Conservation (phyloP, 2,797 vertebrate species). For the Dendrocincla tyrannina region DNA sequence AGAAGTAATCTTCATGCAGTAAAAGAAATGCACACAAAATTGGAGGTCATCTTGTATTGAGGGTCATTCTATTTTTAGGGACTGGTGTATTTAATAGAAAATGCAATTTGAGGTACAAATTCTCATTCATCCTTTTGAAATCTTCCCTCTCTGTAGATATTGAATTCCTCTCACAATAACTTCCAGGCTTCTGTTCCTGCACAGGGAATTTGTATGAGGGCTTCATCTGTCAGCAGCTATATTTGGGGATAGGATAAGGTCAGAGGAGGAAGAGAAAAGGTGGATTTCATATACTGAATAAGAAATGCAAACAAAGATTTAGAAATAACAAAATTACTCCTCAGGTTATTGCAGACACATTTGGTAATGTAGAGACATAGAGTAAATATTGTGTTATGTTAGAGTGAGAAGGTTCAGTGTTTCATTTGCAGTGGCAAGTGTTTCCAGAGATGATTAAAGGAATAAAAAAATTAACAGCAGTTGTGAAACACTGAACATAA, state of each 20-base stretch:
- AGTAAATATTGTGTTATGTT: not conserved
- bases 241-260: not conserved
- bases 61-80: conserved; percentile 4
- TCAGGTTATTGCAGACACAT: not conserved
- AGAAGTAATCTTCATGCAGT: not conserved
- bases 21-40: not conserved
- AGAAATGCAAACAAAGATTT: conserved; percentile 20
- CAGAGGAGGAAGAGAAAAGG: not conserved
- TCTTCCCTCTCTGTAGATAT: not conserved
- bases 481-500: not conserved
- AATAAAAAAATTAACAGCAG: not conserved
- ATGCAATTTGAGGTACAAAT: conserved; percentile 22
- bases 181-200: not conserved
- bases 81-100: conserved; percentile 23
- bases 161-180: conserved; percentile 22
- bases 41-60: not conserved
- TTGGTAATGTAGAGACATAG: not conserved
- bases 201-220: not conserved
- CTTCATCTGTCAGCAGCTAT: conserved; percentile 19
- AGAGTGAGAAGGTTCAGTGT: not conserved
- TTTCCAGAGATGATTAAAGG: not conserved
- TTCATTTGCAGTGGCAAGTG: not conserved
- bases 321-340: not conserved
- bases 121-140: conserved; percentile 21
- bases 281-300: not conserved